Evolutionary conservation across 2,113 vertebrate genomes (phyloP), one percentile per base, ranked within the genome.

Genomic region (Tamias sibiricus): DNA sequence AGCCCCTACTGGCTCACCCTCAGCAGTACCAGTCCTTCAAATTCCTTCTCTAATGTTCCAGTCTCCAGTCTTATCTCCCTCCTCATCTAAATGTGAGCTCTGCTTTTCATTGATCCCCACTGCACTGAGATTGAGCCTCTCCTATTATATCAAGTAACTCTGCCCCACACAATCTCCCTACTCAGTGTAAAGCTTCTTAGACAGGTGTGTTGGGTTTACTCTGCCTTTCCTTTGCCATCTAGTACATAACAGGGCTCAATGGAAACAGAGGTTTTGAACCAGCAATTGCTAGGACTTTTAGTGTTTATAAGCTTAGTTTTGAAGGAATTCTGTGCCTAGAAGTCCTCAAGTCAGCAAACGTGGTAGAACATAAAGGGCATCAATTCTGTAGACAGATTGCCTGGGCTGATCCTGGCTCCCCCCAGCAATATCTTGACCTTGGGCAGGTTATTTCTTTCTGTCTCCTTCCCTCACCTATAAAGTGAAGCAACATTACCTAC

Each of bases 391-490:
- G 75, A 28, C 37, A 4, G 22, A 9, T 6, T 24, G 32, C 28
- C 49, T 19, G 24, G 28, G 44, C 4, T 49, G 14, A 71, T 37
- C 59, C 75, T 54, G 30, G 37, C 47, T n/a, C 81, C 71, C 19
- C 2, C 3, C 42, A 37, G 37, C 14, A 47, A n/a, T 10, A 12
- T 37, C 2, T 6, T n/a, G 47, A 57, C 28, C 2, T 20, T 40
- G 17, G 76, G 10, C 3, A 84, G 40, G 13, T 57, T 35, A n/a
- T 74, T 59, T 93, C 20, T 44, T 10, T 76, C 13, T 40, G 44
- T 37, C 71, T 87, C 69, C 28, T 85, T 94, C 94, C 88, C 35
- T 93, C 49, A 79, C 6, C 24, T 95, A 2, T 68, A 75, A 71
- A 77, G 17, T 26, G 30, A 62, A 10, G 26, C 62, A 20, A 74